A percentile compares a stretch with the other conserved stretches of the same genome.
phyloP scores from a whole-genome alignment of 2,888 invertebrate genomes.

The Ptychoptera contaminata region DNA sequence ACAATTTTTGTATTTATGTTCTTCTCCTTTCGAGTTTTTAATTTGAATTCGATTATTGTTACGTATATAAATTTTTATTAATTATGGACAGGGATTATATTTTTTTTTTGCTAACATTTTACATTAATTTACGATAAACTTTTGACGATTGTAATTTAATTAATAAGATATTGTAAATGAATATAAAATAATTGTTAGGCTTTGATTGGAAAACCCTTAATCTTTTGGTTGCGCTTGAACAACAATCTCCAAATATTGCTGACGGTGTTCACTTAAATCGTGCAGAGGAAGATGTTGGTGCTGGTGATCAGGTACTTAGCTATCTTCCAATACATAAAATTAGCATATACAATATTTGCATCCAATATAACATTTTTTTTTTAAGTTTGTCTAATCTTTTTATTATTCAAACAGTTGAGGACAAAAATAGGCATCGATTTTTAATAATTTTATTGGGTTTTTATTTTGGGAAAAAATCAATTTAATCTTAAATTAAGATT shows the following conservation, averaged over 20 bases:
- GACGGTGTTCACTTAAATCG: constrained; percentile 81
- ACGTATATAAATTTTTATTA: too few species aligned
- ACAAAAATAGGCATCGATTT: too few species aligned
- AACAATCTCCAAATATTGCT: constrained; percentile 92
- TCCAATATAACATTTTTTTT: constrained; percentile 2
- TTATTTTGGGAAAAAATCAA: too few species aligned
- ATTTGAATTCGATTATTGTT: too few species aligned
- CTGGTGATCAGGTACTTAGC: constrained; percentile 88
- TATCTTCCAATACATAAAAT: constrained; percentile 12
- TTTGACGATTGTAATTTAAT: too few species aligned
- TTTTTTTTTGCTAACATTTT: too few species aligned
- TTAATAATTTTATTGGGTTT: too few species aligned
- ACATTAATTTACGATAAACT: too few species aligned
- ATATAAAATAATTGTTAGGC: constrained; percentile 41
- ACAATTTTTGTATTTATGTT: too few species aligned
- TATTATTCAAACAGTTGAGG: neutral
- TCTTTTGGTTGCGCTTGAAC: constrained; percentile 94
- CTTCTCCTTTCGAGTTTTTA: too few species aligned
- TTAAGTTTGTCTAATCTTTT: constrained; percentile 1
- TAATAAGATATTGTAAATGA: neutral
- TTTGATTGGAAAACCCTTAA: constrained; percentile 99
- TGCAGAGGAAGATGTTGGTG: constrained; percentile 83
- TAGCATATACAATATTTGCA: constrained; percentile 6
- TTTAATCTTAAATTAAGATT: too few species aligned
- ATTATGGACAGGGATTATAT: too few species aligned